Percentiles rank a stretch among this genome's conserved stretches.
Conservation (phyloP, 2,888 invertebrate species). For the Listrodromus nycthemerus region DNA sequence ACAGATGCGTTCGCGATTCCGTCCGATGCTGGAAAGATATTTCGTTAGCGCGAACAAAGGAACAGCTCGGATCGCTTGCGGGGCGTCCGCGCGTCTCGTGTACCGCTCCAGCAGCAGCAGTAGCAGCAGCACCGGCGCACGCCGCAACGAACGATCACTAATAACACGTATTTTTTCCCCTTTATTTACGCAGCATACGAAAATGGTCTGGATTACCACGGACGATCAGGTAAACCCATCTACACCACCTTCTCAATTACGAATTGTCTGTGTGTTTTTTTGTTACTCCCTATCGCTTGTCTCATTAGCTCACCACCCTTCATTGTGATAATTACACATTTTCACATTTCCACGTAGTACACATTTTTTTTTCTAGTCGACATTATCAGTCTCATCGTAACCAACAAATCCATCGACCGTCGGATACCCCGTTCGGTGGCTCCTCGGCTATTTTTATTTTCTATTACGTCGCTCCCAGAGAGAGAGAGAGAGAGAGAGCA, state of each 20-base stretch:
- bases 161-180: slow-evolving; percentile 81
- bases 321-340: slow-evolving; percentile 37
- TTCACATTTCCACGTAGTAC: too few species aligned
- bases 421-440: slow-evolving; percentile 29
- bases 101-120: slow-evolving; percentile 9
- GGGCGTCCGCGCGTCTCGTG: slow-evolving; percentile 41
- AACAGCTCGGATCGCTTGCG: slow-evolving; percentile 38
- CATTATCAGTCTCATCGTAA: not conserved
- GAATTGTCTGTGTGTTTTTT: slow-evolving; percentile 52
- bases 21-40: slow-evolving; percentile 51
- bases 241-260: slow-evolving; percentile 39
- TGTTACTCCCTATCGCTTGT: slow-evolving; percentile 52
- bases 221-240: slow-evolving; percentile 82
- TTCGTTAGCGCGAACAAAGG: slow-evolving; percentile 47
- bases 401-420: not conserved
- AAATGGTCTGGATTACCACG: slow-evolving; percentile 83
- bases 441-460: slow-evolving; percentile 61
- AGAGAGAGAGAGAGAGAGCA: slow-evolving; percentile 13
- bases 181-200: slow-evolving; percentile 83
- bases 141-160: slow-evolving; percentile 63
- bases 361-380: slow-evolving; percentile 7
- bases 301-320: not conserved
- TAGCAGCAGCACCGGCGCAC: not conserved
- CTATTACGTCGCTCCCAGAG: slow-evolving; percentile 47
- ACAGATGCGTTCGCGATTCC: slow-evolving; percentile 57